Conservation (phyloP, 2,797 vertebrate genomes). For the Muscicapa striata region DNA sequence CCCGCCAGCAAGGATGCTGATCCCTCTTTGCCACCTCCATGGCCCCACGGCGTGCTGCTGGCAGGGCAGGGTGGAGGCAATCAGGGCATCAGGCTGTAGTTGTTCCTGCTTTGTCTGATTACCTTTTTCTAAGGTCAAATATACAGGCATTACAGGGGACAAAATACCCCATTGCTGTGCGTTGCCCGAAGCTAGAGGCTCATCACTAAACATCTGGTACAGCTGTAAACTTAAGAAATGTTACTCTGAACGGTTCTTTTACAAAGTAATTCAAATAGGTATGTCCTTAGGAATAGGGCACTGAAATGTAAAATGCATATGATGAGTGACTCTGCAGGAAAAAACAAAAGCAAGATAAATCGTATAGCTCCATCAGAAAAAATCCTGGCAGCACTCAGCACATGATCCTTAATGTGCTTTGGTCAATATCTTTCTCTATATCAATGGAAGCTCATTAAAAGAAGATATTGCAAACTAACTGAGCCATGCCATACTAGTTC, state of each 20-base stretch:
- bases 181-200: background rate
- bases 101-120: background rate
- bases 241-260: background rate
- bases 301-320: background rate
- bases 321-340: conserved; percentile 1
- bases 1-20: background rate
- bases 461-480: conserved; percentile 71
- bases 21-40: background rate
- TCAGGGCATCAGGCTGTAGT: background rate
- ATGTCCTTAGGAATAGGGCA: background rate
- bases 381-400: conserved; percentile 62
- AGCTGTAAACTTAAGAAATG: background rate
- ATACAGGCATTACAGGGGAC: background rate
- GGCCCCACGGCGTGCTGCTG: background rate
- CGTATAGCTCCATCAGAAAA: conserved; percentile 42
- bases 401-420: conserved; percentile 75
- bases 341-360: conserved; percentile 51
- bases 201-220: accelerated
- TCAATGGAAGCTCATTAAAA: conserved; percentile 86
- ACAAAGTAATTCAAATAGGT: background rate
- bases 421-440: conserved; percentile 79
- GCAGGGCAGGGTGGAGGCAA: background rate
- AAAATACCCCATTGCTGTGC: background rate
- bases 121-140: conserved; percentile 6
- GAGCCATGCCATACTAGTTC: conserved; percentile 68